phyloP scores from a whole-genome alignment of 2,113 vertebrate species.

The Argyrosomus japonicus region DNA sequence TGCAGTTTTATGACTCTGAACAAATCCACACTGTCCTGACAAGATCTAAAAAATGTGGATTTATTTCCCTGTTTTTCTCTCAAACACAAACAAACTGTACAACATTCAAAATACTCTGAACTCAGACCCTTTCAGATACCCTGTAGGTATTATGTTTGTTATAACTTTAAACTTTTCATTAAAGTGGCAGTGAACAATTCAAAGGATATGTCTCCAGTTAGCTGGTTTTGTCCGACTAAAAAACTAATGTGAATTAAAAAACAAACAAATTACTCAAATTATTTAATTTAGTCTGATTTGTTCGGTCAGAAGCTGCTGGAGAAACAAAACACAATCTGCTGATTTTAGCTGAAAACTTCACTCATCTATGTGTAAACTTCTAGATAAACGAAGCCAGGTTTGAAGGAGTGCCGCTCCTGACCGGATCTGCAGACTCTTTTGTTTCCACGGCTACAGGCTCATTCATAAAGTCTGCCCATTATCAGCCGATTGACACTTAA shows the following conservation, averaged over 20 bases:
- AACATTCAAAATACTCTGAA: too few relatives aligned
- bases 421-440: background rate
- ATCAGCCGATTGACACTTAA: slow-evolving; percentile 34
- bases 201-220: too few relatives aligned
- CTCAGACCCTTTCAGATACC: too few relatives aligned
- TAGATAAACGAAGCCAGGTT: background rate
- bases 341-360: background rate
- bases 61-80: background rate
- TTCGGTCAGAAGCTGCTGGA: background rate
- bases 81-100: too few relatives aligned
- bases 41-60: background rate
- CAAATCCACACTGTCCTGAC: background rate
- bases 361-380: background rate
- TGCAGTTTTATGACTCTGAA: background rate
- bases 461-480: slow-evolving; percentile 13
- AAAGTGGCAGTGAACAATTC: too few relatives aligned
- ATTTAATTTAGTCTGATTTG: too few relatives aligned
- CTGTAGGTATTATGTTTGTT: too few relatives aligned
- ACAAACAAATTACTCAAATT: too few relatives aligned
- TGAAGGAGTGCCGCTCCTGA: background rate
- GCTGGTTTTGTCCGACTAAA: too few relatives aligned
- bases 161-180: too few relatives aligned
- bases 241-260: too few relatives aligned
- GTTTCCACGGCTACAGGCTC: background rate
- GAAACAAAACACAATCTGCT: background rate